These are phyloP conservation scores for Drosophila mayri DNA, from an alignment of 1,140 invertebrate genomes.

Conservation along the genomic window DNA sequence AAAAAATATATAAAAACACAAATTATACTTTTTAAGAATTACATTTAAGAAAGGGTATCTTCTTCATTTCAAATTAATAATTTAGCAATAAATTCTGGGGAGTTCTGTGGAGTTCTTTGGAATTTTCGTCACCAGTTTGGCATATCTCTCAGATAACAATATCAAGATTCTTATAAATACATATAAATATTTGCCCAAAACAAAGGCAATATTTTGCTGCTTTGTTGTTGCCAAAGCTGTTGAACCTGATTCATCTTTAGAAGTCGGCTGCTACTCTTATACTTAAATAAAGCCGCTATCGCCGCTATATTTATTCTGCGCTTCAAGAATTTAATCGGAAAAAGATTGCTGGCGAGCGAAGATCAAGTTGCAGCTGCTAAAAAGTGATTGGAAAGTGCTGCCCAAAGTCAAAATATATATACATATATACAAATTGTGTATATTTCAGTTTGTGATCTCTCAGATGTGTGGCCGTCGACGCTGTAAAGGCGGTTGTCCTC, in stretches of 20 bases:
- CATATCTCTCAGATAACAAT: neutral
- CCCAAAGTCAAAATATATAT: neutral
- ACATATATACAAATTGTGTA: neutral
- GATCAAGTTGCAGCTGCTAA: neutral
- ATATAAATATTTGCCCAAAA: neutral
- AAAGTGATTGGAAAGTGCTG: constrained; percentile 11
- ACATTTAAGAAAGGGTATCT: neutral
- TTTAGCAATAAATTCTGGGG: neutral
- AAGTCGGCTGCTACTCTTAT: neutral
- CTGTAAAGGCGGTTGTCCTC: neutral
- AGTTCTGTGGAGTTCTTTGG: neutral
- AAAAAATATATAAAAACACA: neutral
- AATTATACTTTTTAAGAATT: neutral
- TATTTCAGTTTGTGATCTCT: constrained; percentile 6
- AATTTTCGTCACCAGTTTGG: neutral
- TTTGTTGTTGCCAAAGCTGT: neutral
- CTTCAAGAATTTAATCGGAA: constrained; percentile 8
- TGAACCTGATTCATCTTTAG: constrained; percentile 4
- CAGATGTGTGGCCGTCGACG: constrained; percentile 1
- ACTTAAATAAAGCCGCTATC: constrained; percentile 8
- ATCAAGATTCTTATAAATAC: neutral
- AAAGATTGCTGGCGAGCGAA: constrained; percentile 4
- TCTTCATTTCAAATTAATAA: too few relatives aligned
- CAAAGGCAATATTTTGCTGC: constrained; percentile 1
- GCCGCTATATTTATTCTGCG: neutral